Conservation (phyloP, 1,140 invertebrate species). For the Trichonephila clavipes region DNA sequence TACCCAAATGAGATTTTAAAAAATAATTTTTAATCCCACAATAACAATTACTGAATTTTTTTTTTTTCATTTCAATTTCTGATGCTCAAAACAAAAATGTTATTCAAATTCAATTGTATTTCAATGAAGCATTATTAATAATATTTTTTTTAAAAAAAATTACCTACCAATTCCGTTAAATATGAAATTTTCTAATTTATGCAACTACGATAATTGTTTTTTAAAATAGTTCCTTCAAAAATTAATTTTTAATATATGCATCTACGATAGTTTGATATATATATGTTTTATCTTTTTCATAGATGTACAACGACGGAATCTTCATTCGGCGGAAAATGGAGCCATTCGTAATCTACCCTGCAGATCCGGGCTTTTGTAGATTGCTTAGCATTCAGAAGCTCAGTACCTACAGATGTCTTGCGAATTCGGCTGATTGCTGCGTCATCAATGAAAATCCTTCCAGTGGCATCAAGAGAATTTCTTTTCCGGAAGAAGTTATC, state of each 20-base stretch:
- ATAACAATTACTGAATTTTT: no score
- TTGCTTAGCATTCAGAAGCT: slow-evolving; percentile 92
- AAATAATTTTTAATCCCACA: no score
- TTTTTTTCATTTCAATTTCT: no score
- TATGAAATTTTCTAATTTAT: no score
- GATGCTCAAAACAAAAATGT: no score
- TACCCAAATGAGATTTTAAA: no score
- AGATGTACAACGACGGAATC: neutral
- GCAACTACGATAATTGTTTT: no score
- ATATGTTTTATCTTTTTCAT: neutral
- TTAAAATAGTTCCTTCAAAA: neutral
- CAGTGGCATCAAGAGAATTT: neutral
- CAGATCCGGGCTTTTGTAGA: slow-evolving; percentile 99
- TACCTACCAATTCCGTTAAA: no score
- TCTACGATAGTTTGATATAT: neutral
- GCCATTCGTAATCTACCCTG: slow-evolving; percentile 97
- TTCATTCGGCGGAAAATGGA: neutral
- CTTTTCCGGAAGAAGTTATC: neutral
- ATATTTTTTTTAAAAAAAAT: no score
- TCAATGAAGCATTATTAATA: no score
- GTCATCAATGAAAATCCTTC: neutral
- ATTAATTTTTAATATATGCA: neutral
- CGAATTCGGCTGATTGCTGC: slow-evolving; percentile 85
- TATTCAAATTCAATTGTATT: no score
- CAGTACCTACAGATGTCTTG: slow-evolving; percentile 99